Percentiles rank a stretch among this genome's conserved stretches.
These are phyloP conservation scores for Eulacestoma nigropectus DNA, from an alignment of 2,113 vertebrate genomes.

Conservation along the genomic window DNA sequence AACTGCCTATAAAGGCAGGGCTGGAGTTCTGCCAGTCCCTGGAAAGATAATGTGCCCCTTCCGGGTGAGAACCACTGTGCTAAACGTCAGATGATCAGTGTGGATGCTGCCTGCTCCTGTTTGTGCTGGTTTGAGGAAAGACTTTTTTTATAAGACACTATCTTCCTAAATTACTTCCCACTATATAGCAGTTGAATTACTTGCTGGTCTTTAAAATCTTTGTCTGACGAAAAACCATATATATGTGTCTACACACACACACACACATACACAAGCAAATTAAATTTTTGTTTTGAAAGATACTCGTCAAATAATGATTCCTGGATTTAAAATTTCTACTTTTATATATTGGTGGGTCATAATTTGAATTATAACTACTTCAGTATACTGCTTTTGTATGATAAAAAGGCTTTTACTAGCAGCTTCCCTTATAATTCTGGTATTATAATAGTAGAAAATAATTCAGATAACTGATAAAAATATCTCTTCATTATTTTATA, in stretches of 20 bases:
- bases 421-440: neutral
- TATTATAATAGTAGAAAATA: neutral
- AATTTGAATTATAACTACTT: neutral
- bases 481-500: neutral
- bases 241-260: neutral
- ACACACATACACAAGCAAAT: neutral
- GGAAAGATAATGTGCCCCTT: neutral
- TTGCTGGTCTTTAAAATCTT: neutral
- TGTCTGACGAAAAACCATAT: neutral
- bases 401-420: neutral
- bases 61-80: neutral
- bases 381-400: neutral
- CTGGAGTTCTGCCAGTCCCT: neutral
- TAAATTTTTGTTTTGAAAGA: neutral
- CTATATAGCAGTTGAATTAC: neutral
- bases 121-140: neutral
- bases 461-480: conserved; percentile 1
- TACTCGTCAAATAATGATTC: neutral
- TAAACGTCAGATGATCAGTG: neutral
- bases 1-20: neutral
- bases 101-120: neutral
- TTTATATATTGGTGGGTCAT: neutral
- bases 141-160: neutral
- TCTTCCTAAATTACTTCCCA: neutral
- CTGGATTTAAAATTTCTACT: neutral